phyloP scores from a whole-genome alignment of 2,797 vertebrate genomes.

The Simalia tracyae region DNA sequence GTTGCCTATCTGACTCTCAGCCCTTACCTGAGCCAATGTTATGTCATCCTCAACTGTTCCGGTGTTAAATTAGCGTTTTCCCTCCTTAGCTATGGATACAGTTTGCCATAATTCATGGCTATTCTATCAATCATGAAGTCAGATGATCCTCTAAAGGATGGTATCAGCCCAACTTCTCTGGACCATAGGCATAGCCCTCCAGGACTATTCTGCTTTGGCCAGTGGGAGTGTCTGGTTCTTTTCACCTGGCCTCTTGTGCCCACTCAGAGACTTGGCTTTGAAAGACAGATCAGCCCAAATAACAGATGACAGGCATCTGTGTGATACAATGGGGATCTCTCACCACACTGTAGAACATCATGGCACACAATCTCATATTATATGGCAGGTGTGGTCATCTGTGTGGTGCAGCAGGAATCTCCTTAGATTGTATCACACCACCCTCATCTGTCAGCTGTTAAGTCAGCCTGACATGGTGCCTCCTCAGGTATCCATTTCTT shows the following conservation, averaged over 20 bases:
- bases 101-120: neutral
- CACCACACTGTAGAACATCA: neutral
- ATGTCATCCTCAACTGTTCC: neutral
- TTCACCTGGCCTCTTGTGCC: neutral
- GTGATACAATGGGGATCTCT: neutral
- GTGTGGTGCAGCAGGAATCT: neutral
- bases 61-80: neutral
- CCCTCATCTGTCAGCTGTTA: neutral
- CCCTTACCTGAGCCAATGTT: neutral
- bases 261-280: neutral
- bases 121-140: neutral
- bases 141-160: neutral
- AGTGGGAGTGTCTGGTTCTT: neutral
- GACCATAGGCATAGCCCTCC: neutral
- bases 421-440: neutral
- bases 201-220: neutral
- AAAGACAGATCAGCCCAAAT: neutral
- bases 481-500: neutral
- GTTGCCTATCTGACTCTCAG: neutral
- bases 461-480: neutral
- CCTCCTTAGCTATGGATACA: neutral
- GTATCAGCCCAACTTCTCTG: neutral
- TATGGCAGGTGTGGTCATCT: neutral
- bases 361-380: neutral
- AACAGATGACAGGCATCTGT: neutral